Base-by-base conservation (phyloP, 30 jellyfish, hydroid and myxozoan genomes). In the Aurelia aurita complex sp. Pacific region DNA sequence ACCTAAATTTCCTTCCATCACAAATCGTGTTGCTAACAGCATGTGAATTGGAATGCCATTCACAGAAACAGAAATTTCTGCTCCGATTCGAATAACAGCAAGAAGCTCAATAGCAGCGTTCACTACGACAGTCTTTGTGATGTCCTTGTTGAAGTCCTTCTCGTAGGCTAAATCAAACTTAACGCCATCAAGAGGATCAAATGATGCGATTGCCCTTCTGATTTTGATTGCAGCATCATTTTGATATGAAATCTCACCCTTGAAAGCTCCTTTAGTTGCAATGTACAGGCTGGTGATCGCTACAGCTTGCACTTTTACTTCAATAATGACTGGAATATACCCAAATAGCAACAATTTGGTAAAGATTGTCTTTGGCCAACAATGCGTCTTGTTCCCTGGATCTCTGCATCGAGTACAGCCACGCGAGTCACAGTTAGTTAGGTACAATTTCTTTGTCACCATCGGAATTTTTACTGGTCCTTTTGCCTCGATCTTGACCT, bases 51-150 rank as follows among this genome's bases (percentile, higher is more conserved):
- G 81, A 32, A 79, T 65, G 33, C 89, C 89, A 33, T 79, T 65
- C 10, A 79, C 73, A 8, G 73, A 15, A 34, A 64, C 29, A 11
- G 81, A 10, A 19, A 79, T 63, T 46, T 79, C 81, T 7, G 89
- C 57, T 6, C 89, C 89, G 6, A 79, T 65, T 3, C 89, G 89
- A 17, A 79, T 8, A 9, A 71, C 81, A 32, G 81, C 81, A 63
- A 40, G 17, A 23, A 79, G 33, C 16, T 53, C 89, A 2, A 63
- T 40, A n/a, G 73, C 87, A 42, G 42, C 60, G 12, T 35, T 62
- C 15, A 79, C 74, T 19, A 65, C 12, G 16, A 79, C 29, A 17
- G 74, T 63, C 50, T 65, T 50, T 29, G 59, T 17, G 6, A 79
- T 17, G 1, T 65, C 34, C 34, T 53, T 65, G 18, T n/a, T 18